Base-by-base conservation (phyloP, 2,113 vertebrate genomes). In the Haemorhous mexicanus region DNA sequence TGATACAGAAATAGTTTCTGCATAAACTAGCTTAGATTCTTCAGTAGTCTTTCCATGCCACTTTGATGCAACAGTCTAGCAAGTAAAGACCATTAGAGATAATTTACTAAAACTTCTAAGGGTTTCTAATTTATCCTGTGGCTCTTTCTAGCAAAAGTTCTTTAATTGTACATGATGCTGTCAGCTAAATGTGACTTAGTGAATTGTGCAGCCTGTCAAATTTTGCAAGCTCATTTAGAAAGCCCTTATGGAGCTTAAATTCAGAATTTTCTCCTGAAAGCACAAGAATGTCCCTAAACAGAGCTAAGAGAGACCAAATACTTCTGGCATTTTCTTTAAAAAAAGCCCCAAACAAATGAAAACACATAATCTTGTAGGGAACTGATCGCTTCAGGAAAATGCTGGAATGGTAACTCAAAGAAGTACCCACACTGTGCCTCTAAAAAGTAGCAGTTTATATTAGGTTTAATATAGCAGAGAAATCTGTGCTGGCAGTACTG, bases 381-480 rank as follows among this genome's bases (percentile, higher is more conserved):
- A 33, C 46, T 14, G 28, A 74, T 64, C 2, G 2, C 35, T 95
- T 91, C 2, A 24, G 33, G 59, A 64, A 91, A 90, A 88, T n/a
- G 50, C 58, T 80, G 46, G 79, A 85, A 88, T 50, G 50, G 50
- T 79, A 94, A 50, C 23, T 77, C 49, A 44, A 82, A 72, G 32
- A 79, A 72, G 32, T 83, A 80, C 32, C 37, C 49, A 83, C 35
- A 66, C 41, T 84, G 59, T 9, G 3, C 50, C 84, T 94, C 86
- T 94, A 16, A 94, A 83, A 88, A 84, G 50, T 63, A 84, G 68
- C 79, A 86, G 11, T 84, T 93, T 89, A 55, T 93, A 67, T 92
- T 72, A 55, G 79, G 55, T 78, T 94, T 95, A 92, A 96, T 84
- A 94, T 80, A 95, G 92, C 84, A 90, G 83, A 83, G 85, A 94